phyloP scores from a whole-genome alignment of 2,888 invertebrate species.

The Hydropsyche betteni region DNA sequence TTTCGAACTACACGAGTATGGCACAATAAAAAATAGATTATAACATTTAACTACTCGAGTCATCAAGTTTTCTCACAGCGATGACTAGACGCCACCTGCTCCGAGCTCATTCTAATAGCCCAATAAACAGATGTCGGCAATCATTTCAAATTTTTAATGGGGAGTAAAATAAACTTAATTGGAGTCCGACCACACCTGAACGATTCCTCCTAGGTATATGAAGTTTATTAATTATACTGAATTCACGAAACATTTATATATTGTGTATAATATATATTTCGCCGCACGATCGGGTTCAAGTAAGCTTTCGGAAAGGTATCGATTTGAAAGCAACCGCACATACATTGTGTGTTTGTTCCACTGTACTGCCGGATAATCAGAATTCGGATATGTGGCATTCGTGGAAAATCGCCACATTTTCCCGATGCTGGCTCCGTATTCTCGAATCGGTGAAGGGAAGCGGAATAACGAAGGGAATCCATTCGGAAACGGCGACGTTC shows the following conservation, averaged over 20 bases:
- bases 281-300: not conserved
- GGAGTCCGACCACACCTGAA: constrained; percentile 11
- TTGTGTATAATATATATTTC: too few relatives aligned
- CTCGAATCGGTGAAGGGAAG: constrained; percentile 2
- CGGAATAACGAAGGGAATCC: constrained; percentile 27
- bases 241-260: not conserved
- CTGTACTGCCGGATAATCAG: not conserved
- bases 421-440: not conserved
- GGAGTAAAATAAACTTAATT: constrained; percentile 35
- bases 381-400: constrained; percentile 14
- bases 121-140: constrained; percentile 39
- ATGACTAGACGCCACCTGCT: constrained; percentile 26
- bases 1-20: not conserved
- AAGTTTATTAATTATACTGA: constrained; percentile 1
- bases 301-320: too few relatives aligned
- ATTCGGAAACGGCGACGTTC: not conserved
- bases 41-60: not conserved
- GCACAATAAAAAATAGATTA: not conserved
- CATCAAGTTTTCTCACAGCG: constrained; percentile 5
- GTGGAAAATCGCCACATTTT: constrained; percentile 15
- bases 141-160: constrained; percentile 36
- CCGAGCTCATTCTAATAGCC: constrained; percentile 12
- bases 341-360: not conserved
- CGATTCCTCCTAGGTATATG: not conserved
- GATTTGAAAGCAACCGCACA: not conserved